A percentile compares a stretch with the other conserved stretches of the same genome.
These are phyloP conservation scores for Alexandromys fortis DNA, from an alignment of 2,113 vertebrate species.

Conservation along the genomic window DNA sequence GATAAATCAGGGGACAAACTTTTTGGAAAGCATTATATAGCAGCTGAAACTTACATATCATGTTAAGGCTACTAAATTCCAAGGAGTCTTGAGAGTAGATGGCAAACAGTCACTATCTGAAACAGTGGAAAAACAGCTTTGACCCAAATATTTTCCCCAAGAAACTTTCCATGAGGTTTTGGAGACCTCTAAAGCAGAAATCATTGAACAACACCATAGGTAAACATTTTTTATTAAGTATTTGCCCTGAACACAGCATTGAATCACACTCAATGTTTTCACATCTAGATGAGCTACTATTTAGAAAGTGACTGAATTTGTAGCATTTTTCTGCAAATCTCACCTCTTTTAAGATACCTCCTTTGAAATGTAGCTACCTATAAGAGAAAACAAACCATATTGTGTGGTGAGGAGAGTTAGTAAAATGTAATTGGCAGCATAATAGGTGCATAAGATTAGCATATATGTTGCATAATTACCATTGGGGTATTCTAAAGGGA, in stretches of 20 bases:
- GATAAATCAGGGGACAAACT: background rate
- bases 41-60: slow-evolving; percentile 43
- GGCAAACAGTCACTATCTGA: slow-evolving; percentile 31
- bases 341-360: background rate
- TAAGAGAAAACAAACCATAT: background rate
- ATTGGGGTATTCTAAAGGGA: background rate
- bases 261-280: background rate
- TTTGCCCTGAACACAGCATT: background rate
- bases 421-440: background rate
- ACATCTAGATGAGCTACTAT: slow-evolving; percentile 12
- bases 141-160: background rate
- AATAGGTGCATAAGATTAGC: slow-evolving; percentile 4
- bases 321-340: slow-evolving; percentile 43
- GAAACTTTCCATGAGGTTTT: background rate
- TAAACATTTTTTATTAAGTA: slow-evolving; percentile 31
- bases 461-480: background rate
- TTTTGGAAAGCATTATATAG: slow-evolving; percentile 48
- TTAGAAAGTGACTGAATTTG: slow-evolving; percentile 34
- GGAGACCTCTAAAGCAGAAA: background rate
- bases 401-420: background rate
- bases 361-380: slow-evolving; percentile 22
- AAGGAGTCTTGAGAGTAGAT: background rate
- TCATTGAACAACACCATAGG: background rate
- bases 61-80: slow-evolving; percentile 15
- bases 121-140: background rate